Conservation (phyloP, 2,888 invertebrate species). For the Clitarchus hookeri region DNA sequence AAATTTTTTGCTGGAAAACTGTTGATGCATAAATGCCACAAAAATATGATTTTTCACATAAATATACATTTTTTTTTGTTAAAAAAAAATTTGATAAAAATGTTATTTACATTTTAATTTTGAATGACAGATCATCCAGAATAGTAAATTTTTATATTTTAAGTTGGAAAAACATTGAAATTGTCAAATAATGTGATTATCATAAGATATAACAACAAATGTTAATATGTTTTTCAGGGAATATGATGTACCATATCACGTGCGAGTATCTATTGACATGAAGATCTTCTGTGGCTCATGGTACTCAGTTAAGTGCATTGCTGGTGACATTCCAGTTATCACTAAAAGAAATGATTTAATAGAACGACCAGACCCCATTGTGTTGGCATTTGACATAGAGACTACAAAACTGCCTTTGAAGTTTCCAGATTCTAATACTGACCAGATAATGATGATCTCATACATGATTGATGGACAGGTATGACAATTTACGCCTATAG, state of each 20-base stretch:
- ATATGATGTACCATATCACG: conserved; percentile 97
- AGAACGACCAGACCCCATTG: conserved; percentile 92
- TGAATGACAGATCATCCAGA: not conserved
- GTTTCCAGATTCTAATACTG: conserved; percentile 92
- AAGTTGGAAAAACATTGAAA: too few species aligned
- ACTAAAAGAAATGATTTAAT: conserved; percentile 80
- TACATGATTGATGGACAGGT: conserved; percentile 97
- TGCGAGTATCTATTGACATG: conserved; percentile 93
- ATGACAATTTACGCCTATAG: conserved; percentile 35
- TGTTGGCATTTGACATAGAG: conserved; percentile 97
- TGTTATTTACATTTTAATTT: not conserved
- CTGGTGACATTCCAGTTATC: conserved; percentile 72
- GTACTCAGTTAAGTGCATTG: conserved; percentile 83
- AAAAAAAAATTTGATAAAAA: too few species aligned
- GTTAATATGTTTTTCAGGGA: conserved; percentile 66
- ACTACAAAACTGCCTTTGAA: conserved; percentile 97
- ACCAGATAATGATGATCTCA: conserved; percentile 99
- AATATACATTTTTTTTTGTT: too few species aligned
- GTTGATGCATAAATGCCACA: too few species aligned
- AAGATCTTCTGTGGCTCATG: conserved; percentile 95
- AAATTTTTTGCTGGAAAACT: too few species aligned
- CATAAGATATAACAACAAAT: not conserved
- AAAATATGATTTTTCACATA: too few species aligned
- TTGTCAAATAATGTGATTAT: not conserved
- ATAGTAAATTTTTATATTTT: not conserved